Conservation (phyloP, 2,113 vertebrate genomes). For the Tursiops truncatus region DNA sequence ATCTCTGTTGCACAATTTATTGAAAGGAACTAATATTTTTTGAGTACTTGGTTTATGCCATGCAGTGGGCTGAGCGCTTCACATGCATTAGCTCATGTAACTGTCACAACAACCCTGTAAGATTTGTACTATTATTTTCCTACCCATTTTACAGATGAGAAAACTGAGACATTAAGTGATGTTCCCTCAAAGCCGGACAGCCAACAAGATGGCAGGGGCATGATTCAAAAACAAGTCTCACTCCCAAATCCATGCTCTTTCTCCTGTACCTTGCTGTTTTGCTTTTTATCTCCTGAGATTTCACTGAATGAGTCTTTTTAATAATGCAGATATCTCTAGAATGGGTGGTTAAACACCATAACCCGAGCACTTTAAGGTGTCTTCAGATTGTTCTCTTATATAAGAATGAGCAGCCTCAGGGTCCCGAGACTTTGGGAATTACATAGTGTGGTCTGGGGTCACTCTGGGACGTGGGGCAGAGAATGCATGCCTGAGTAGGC, state of each 20-base stretch:
- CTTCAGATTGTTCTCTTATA: background rate
- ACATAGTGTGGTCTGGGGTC: background rate
- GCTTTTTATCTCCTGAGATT: background rate
- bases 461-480: background rate
- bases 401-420: background rate
- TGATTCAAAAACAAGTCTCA: background rate
- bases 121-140: background rate
- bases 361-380: background rate
- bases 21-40: background rate
- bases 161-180: background rate
- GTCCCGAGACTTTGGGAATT: background rate
- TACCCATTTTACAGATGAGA: background rate
- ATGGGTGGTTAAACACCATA: background rate
- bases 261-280: background rate
- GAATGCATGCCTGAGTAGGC: background rate
- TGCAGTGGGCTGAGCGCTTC: background rate
- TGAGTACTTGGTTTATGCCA: background rate
- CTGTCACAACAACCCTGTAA: background rate
- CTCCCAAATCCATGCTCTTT: background rate
- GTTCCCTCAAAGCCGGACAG: background rate
- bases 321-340: background rate
- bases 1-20: background rate
- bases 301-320: background rate
- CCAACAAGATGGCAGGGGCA: background rate
- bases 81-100: background rate